These are phyloP conservation scores for Asbolus verrucosus DNA, from an alignment of 1,140 invertebrate genomes.

Conservation along the genomic window DNA sequence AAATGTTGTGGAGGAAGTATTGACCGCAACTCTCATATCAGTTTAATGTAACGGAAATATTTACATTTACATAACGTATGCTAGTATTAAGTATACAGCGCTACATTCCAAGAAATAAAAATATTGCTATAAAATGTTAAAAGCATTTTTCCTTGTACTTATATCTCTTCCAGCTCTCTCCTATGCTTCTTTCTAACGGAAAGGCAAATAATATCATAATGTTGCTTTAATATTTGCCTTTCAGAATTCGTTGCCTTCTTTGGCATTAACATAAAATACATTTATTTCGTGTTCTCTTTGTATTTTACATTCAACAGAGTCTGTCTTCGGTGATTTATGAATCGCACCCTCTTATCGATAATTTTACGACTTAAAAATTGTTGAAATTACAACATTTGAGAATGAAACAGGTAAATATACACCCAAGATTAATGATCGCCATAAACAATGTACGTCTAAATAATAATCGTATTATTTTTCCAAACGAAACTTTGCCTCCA, in stretches of 20 bases:
- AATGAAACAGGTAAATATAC: too few relatives aligned
- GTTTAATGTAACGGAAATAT: constrained; percentile 38
- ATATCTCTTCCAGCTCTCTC: constrained; percentile 22
- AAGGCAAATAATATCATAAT: constrained; percentile 37
- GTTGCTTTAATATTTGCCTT: constrained; percentile 41
- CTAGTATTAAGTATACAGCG: constrained; percentile 37
- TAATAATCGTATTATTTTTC: too few relatives aligned
- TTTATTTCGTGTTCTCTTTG: background rate
- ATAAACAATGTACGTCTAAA: too few relatives aligned
- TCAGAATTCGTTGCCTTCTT: constrained; percentile 15
- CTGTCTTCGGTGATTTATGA: too few relatives aligned
- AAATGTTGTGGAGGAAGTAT: constrained; percentile 28
- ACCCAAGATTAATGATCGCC: too few relatives aligned
- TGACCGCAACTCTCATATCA: constrained; percentile 31
- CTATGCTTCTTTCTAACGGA: constrained; percentile 4
- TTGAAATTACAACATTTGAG: too few relatives aligned
- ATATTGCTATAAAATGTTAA: constrained; percentile 37
- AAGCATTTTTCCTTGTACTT: constrained; percentile 36
- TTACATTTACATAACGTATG: constrained; percentile 39
- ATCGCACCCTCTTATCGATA: too few relatives aligned
- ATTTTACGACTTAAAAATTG: too few relatives aligned
- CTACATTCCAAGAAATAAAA: constrained; percentile 37
- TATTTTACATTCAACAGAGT: background rate
- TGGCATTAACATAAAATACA: constrained; percentile 21
- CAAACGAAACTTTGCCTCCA: too few relatives aligned